Evolutionary conservation across 2,113 vertebrate genomes (phyloP), one percentile per base, ranked within the genome.

Genomic region (Tinamus guttatus): DNA sequence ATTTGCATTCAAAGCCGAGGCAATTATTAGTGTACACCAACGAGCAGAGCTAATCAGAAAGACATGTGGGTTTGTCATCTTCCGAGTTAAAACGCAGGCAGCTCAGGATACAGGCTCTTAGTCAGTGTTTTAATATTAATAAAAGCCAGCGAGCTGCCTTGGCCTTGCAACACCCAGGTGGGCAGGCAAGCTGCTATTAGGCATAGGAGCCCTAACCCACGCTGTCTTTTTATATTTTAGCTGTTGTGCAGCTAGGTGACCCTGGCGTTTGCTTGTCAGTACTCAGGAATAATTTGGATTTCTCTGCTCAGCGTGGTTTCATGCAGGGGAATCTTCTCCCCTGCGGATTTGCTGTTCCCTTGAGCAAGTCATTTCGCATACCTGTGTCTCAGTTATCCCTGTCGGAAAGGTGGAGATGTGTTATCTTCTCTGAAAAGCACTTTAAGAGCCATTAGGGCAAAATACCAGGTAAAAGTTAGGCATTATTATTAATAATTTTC

Each of bases 1-100:
- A 49, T 16, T 47, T 16, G 0, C 10, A 11, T 30, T 70, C 41
- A 40, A 18, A 64, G 10, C 11, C 0, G 10, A 40, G 69, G 25
- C 34, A 14, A 4, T 75, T 34, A 6, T 9, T 36, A 3, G 24
- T 4, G 7, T 13, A 4, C 20, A 15, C 41, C 63, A 28, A 38
- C 64, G 79, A 71, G 4, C 19, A 1, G 5, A 11, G 5, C 47
- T 68, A 5, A 36, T 52, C 40, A n/a, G 43, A 34, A 11, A 34
- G 64, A 34, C 0, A 0, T 7, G 34, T 19, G 40, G 49, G 13
- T 9, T 4, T 1, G 3, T 36, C 62, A 32, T 14, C 62, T 47
- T 32, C 65, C 54, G 6, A 60, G 34, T 22, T n/a, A 28, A 17
- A 17, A 8, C 2, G 21, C 18, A 0, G 0, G 14, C 34, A 20